Evolutionary conservation across 92 coral and sea anemone species (phyloP).

Genomic region (Muricea muricata): DNA sequence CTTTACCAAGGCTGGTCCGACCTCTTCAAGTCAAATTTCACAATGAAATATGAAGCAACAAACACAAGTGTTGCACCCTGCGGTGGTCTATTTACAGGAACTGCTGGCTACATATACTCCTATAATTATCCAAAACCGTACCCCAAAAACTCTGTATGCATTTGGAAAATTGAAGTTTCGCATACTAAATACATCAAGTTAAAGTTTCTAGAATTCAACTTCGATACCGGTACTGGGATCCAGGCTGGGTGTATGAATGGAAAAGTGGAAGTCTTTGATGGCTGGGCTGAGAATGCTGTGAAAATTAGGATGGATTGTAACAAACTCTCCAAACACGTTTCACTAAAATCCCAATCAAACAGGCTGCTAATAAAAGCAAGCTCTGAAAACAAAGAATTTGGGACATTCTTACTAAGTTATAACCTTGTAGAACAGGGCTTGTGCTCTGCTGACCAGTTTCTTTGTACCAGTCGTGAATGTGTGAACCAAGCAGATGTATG

Average conservation of each 20-base stretch:
- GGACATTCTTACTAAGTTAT: slow-evolving; percentile 81
- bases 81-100: slow-evolving; percentile 56
- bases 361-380: slow-evolving; percentile 67
- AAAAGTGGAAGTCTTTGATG: slow-evolving; percentile 80
- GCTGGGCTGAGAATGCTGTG: slow-evolving; percentile 48
- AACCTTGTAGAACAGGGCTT: slow-evolving; percentile 65
- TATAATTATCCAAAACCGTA: slow-evolving; percentile 80
- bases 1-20: slow-evolving; percentile 71
- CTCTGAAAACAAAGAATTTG: slow-evolving; percentile 63
- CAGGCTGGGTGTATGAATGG: slow-evolving; percentile 69
- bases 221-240: slow-evolving; percentile 56
- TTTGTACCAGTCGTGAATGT: slow-evolving; percentile 78
- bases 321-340: slow-evolving; percentile 24
- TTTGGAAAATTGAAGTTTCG: slow-evolving; percentile 89
- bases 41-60: slow-evolving; percentile 73
- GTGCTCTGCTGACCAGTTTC: slow-evolving; percentile 72
- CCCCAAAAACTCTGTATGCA: slow-evolving; percentile 77
- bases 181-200: slow-evolving; percentile 69
- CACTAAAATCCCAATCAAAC: slow-evolving; percentile 76
- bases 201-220: slow-evolving; percentile 79
- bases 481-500: slow-evolving; percentile 56
- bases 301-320: slow-evolving; percentile 81
- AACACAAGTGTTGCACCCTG: slow-evolving; percentile 84
- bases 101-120: slow-evolving; percentile 76
- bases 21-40: slow-evolving; percentile 59